These are phyloP conservation scores for Labia minor DNA, from an alignment of 2,888 invertebrate genomes.

Conservation along the genomic window DNA sequence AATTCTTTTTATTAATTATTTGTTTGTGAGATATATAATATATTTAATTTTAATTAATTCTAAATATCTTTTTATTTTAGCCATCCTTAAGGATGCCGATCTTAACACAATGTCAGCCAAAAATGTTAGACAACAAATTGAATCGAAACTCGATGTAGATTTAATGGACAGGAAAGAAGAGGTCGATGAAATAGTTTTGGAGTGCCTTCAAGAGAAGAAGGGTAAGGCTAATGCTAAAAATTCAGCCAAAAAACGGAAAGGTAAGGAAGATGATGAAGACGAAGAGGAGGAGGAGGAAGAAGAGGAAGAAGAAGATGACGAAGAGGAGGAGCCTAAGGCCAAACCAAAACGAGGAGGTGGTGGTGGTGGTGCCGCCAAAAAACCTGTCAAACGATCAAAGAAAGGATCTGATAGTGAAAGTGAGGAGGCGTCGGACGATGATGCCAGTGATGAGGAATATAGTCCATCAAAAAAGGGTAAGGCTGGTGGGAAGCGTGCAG, in stretches of 20 bases:
- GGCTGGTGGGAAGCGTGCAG: slow-evolving; percentile 27
- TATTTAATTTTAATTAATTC: too few relatives aligned
- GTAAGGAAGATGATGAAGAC: slow-evolving; percentile 40
- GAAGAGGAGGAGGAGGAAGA: slow-evolving; percentile 40
- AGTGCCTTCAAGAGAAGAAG: slow-evolving; percentile 45
- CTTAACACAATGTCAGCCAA: slow-evolving; percentile 75
- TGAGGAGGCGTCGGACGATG: slow-evolving; percentile 34
- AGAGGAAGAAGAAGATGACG: slow-evolving; percentile 40
- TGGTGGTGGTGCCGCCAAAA: slow-evolving; percentile 34
- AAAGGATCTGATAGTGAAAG: slow-evolving; percentile 31
- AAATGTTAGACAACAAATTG: slow-evolving; percentile 75
- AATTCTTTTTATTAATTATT: too few relatives aligned
- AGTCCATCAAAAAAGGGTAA: slow-evolving; percentile 44
- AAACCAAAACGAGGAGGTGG: slow-evolving; percentile 26
- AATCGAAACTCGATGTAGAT: slow-evolving; percentile 66
- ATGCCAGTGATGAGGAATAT: slow-evolving; percentile 48
- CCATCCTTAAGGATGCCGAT: slow-evolving; percentile 77
- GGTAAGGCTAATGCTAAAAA: slow-evolving; percentile 31
- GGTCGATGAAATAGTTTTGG: slow-evolving; percentile 81
- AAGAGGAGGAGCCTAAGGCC: slow-evolving; percentile 30
- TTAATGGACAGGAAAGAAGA: slow-evolving; percentile 67
- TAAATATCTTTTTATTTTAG: too few relatives aligned
- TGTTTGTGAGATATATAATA: too few relatives aligned
- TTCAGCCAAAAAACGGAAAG: slow-evolving; percentile 38
- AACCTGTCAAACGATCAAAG: slow-evolving; percentile 26